Base-by-base conservation (phyloP, 2,888 invertebrate genomes). In the Uloborus plumipes region DNA sequence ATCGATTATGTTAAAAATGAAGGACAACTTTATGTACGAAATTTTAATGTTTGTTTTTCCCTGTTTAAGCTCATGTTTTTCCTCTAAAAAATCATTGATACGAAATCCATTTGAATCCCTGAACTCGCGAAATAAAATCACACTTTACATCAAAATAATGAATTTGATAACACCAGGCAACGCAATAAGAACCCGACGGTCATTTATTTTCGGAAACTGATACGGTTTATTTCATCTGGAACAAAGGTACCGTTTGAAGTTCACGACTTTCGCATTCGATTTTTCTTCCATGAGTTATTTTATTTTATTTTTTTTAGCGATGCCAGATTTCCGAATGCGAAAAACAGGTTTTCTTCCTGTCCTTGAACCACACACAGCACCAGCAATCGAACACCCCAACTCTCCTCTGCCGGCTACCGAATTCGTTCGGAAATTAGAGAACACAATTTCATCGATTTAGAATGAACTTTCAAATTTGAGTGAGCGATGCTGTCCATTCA, bases 261-360 rank as follows among this genome's bases (percentile, higher is more conserved):
- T 76, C 76, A 67, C 31, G 59, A 50, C 67, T 76, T 76, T 76
- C 76, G 67, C 76, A 76, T 75, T 67, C 50, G 65, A 15, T 53
- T 58, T 65, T 74, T 18, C 59, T 50, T 53, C 62, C 66, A 51
- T 59, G 67, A 49, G 67, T 53, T 22, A 26, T 26, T 26, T 49
- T n/a, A n/a, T n/a, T n/a, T n/a, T n/a, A n/a, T n/a, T n/a, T n/a
- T n/a, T n/a, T 61, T 31, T 31, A 11, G 26, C 22, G 67, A 76
- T 76, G 76, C 76, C 67, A 61, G 51, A 67, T 66, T 76, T 59
- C 20, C 39, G 61, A 51, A 59, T 67, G 67, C 62, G 47, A 39
- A 67, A 50, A 66, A 71, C 49, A 76, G 69, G 67, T 61, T 67
- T 67, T 76, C 69, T 62, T 59, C 61, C 61, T 69, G 76, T 67